Base-by-base conservation (phyloP, 1,140 invertebrate genomes). In the Melanaphis sacchari region DNA sequence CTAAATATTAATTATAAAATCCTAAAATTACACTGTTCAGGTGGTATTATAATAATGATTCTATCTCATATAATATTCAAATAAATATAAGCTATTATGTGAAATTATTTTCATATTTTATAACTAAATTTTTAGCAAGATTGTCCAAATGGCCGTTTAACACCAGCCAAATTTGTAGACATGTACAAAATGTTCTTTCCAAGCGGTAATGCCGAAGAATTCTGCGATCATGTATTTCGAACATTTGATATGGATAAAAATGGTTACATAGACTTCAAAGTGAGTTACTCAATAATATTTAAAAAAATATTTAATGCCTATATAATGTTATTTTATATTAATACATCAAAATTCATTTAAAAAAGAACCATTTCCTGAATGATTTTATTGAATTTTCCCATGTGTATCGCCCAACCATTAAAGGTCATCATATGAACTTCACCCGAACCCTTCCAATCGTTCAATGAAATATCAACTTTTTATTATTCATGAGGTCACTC, bases 111-210 rank as follows among this genome's bases (percentile, higher is more conserved):
- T 76, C n/a, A 76, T 76, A 76, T 76, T 76, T 76, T n/a, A 76
- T 76, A 36, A 36, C 15, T 18, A n/a, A 1, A 36, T 36, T 76
- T 89, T 54, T 97, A 99, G 99, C 98, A 99, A 98, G 99, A 99
- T 96, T 99, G 99, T 96, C 99, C 99, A 31, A 99, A 99, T 95
- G 99, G 99, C 94, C 97, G 98, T 95, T 96, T 99, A 94, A 99
- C 99, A 84, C 98, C 99, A 91, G 98, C 98, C 93, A 99, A 99
- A 96, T 99, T 99, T 95, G 98, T 99, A 94, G 99, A 99, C 96
- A 99, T 99, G 97, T 99, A 99, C 96, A 99, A 99, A 97, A 98
- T 98, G 97, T 99, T 99, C 96, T 99, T 99, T 96, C 99, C 99
- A 24, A 98, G 98, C 94, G 99, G 99, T 92, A 99, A 99, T 95